These are phyloP conservation scores for Holacanthella duospinosa DNA, from an alignment of 2,888 invertebrate species.

Conservation along the genomic window DNA sequence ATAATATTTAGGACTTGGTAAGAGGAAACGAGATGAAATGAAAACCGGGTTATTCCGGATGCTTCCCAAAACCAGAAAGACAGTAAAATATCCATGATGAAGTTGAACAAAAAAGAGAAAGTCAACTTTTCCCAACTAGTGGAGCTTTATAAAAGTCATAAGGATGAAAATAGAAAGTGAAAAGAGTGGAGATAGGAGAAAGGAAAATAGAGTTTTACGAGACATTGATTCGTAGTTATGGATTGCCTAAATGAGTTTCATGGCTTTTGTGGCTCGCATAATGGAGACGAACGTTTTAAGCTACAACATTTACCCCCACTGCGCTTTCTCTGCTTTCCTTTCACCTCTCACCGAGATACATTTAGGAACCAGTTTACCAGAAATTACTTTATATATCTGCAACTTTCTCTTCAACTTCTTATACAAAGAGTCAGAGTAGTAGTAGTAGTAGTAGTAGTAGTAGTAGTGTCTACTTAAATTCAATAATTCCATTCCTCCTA, in stretches of 20 bases:
- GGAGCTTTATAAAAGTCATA: background rate
- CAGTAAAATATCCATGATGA: background rate
- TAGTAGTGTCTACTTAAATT: background rate
- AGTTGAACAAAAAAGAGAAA: background rate
- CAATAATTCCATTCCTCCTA: background rate
- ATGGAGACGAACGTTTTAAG: constrained; percentile 12
- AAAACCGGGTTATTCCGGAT: background rate
- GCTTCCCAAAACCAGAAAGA: background rate
- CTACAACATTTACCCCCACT: no score
- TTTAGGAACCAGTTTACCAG: background rate
- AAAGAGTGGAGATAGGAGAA: background rate
- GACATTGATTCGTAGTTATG: constrained; percentile 16
- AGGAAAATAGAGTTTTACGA: constrained; percentile 8
- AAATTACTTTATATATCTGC: background rate
- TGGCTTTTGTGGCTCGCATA: constrained; percentile 9
- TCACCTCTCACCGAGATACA: background rate
- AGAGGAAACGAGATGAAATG: constrained; percentile 2
- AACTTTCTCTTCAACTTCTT: background rate
- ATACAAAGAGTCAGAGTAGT: background rate
- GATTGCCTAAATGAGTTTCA: constrained; percentile 13
- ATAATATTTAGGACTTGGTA: background rate
- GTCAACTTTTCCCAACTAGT: background rate
- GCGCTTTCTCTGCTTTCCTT: background rate
- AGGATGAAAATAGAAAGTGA: background rate
- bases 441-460: no score